Base-by-base conservation (phyloP, 2,797 vertebrate species). In the Periophthalmus magnuspinnatus region DNA sequence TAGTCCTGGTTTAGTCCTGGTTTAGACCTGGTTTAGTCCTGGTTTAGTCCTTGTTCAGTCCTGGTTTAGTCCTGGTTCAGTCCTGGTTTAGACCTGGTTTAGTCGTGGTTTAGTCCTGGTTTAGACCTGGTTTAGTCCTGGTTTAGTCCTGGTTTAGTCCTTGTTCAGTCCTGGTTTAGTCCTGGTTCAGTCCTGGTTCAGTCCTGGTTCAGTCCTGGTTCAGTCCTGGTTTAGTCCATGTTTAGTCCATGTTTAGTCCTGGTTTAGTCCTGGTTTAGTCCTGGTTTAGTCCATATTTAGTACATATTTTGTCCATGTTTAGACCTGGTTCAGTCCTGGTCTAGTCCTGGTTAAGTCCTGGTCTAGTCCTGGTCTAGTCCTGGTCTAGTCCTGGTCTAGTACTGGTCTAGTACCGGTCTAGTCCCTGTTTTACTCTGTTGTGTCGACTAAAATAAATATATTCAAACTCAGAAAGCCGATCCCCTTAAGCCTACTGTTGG, bases 401-500 rank as follows among this genome's bases (percentile, higher is more conserved):
- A 34, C 34, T n/a, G 3, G 28, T 28, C 28, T 28, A 1, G 28
- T 28, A 36, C 36, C 36, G 36, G 28, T 55, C 13, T 24, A 22
- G 9, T 52, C 50, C 50, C 3, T n/a, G 3, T 9, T 52, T 21
- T 9, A n/a, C 1, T 56, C 54, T 7, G 24, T 32, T 14, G 55
- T 16, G 14, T 11, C 13, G 4, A 16, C 24, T 32, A 5, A 57
- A 32, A 57, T 7, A 45, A 45, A 45, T 16, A 45, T 32, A 57
- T 22, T 32, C 55, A 1, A 28, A 28, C 28, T 13, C 33, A 38
- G 22, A 68, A 67, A 68, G n/a, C 14, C 3, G 55, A 17, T 33
- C 17, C 69, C 55, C 67, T 69, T 52, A 67, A 66, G 28, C 21
- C 41, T 6, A 59, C 38, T 50, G 67, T 36, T 45, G 28, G 38